These are phyloP conservation scores for Acronicta leporina DNA, from an alignment of 2,888 invertebrate genomes.

Conservation along the genomic window DNA sequence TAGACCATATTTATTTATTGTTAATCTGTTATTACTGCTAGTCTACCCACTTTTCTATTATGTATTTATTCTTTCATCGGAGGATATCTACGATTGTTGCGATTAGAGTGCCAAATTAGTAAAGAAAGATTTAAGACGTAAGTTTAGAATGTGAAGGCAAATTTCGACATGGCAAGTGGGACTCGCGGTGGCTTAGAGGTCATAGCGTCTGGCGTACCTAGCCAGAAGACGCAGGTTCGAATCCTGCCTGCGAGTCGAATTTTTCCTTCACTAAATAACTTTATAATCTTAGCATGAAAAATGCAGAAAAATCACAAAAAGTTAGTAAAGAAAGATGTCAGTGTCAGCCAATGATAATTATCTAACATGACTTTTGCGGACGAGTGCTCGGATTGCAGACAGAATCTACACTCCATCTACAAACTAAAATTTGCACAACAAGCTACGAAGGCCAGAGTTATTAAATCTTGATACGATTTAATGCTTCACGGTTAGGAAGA, in stretches of 20 bases:
- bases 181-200: no score
- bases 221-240: no score
- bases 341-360: conserved; percentile 39
- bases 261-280: no score
- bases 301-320: no score
- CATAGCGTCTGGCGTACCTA: no score
- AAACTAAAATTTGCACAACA: conserved; percentile 59
- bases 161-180: no score
- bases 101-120: no score
- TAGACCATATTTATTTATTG: background rate
- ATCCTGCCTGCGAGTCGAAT: no score
- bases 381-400: conserved; percentile 5
- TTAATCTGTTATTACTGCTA: background rate
- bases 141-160: no score
- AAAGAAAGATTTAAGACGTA: no score
- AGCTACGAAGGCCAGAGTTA: conserved; percentile 59
- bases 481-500: conserved; percentile 72
- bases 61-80: conserved; percentile 2
- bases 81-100: conserved; percentile 16
- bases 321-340: conserved; percentile 8
- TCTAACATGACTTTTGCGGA: conserved; percentile 11
- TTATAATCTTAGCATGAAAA: no score
- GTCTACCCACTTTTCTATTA: conserved; percentile 4
- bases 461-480: conserved; percentile 69
- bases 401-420: conserved; percentile 14